These are phyloP conservation scores for Dione juno DNA, from an alignment of 2,888 invertebrate genomes.

Conservation along the genomic window DNA sequence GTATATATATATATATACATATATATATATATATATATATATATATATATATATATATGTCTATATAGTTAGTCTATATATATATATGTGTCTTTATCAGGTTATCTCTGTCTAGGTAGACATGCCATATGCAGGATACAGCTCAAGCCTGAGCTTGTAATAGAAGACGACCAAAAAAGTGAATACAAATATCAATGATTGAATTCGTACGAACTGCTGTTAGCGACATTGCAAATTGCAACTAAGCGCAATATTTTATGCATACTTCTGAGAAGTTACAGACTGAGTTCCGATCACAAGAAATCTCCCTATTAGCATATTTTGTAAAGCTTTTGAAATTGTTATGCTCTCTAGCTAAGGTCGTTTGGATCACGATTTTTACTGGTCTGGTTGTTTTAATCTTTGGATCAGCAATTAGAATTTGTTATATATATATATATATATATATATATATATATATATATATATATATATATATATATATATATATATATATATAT, in stretches of 20 bases:
- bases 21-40: no score
- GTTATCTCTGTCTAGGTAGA: no score
- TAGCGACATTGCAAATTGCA: background rate
- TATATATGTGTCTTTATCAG: no score
- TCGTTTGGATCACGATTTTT: slow-evolving; percentile 33
- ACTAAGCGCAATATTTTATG: background rate
- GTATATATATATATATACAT: no score
- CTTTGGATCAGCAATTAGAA: background rate
- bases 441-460: background rate
- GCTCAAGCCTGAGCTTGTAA: background rate
- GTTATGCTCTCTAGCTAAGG: slow-evolving; percentile 34
- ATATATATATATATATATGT: no score
- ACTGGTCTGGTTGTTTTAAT: slow-evolving; percentile 20
- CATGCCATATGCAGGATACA: no score
- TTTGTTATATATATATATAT: background rate
- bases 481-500: background rate
- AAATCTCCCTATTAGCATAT: slow-evolving; percentile 37
- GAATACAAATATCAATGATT: background rate
- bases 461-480: background rate
- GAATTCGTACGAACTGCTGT: background rate
- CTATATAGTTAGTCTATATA: no score
- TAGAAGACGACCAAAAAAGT: background rate
- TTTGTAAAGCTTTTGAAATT: slow-evolving; percentile 31
- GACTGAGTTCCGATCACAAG: slow-evolving; percentile 33
- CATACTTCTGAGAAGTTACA: slow-evolving; percentile 30